Evolutionary conservation across 2,113 vertebrate species (phyloP).

Genomic region (Psammodynastes pulverulentus): DNA sequence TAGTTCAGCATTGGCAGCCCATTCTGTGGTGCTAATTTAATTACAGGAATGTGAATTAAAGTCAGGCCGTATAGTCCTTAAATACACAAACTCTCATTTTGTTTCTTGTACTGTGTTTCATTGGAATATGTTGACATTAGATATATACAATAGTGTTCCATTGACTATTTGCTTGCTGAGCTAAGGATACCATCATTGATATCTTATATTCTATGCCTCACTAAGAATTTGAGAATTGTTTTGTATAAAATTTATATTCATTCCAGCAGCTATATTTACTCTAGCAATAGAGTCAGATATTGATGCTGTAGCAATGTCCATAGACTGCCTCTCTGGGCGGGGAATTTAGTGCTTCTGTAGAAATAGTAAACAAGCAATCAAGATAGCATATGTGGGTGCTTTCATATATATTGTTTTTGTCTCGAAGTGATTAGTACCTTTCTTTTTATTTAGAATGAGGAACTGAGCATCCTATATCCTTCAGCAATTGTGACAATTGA

Average conservation of each 20-base stretch:
- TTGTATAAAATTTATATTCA: neutral
- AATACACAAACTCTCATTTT: neutral
- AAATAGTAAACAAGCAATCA: neutral
- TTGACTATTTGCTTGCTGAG: neutral
- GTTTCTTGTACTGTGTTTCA: neutral
- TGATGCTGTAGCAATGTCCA: neutral
- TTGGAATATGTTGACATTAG: neutral
- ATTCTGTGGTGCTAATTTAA: neutral
- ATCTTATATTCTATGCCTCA: neutral
- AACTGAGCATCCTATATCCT: slow-evolving; percentile 93
- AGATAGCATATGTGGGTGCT: neutral
- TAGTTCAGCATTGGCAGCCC: neutral
- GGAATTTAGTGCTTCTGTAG: neutral
- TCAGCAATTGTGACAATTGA: slow-evolving; percentile 94
- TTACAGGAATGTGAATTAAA: neutral
- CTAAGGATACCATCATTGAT: neutral
- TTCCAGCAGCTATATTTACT: neutral
- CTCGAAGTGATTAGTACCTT: neutral
- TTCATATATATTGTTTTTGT: neutral
- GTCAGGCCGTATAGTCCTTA: neutral
- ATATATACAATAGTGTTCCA: neutral
- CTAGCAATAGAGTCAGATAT: neutral
- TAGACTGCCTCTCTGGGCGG: neutral
- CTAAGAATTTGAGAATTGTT: neutral
- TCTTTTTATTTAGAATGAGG: slow-evolving; percentile 81